Evolutionary conservation across 2,888 invertebrate species (phyloP), one percentile per base, ranked within the genome.

Genomic region (Tenthredo amoena): DNA sequence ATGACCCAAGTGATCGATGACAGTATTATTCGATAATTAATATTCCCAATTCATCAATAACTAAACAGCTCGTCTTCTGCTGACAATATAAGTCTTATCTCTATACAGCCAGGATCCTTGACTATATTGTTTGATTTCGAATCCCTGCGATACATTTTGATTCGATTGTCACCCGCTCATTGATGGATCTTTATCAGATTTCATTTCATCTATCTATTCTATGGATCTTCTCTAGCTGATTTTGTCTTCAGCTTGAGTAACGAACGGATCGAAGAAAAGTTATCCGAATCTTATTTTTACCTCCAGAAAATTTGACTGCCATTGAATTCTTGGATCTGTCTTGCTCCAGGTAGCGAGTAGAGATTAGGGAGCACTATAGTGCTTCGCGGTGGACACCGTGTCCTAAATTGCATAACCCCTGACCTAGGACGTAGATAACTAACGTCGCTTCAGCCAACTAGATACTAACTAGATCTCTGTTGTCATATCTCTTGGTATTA

Each of bases 351-450:
- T 34, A 6, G 31, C 12, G 10, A 1, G 4, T 1, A n/a, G 34
- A n/a, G 77, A 18, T 77, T 58, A 40, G 40, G 79, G 0, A 26
- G 50, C 91, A 92, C 92, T 92, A 91, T 92, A 91, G 90, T 92
- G 93, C 93, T 93, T 94, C 93, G 94, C 93, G 94, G 94, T 93
- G 92, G 94, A 94, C 94, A 94, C 94, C 93, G 92, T 93, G 92
- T 93, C 93, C 93, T 94, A 94, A 93, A 94, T 94, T 94, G 94
- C 93, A 94, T 94, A 93, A 92, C 93, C 91, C 92, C 93, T 93
- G 94, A 94, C 93, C 93, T 94, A 94, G 91, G 93, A 93, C 92
- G 92, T 92, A 93, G 92, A 90, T 92, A 93, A 87, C 88, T 88
- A 90, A 90, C 87, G 89, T 26, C 68, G 21, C 68, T 47, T 21